Evolutionary conservation across 1,140 invertebrate genomes (phyloP).

Genomic region (Zelostemma sp.): DNA sequence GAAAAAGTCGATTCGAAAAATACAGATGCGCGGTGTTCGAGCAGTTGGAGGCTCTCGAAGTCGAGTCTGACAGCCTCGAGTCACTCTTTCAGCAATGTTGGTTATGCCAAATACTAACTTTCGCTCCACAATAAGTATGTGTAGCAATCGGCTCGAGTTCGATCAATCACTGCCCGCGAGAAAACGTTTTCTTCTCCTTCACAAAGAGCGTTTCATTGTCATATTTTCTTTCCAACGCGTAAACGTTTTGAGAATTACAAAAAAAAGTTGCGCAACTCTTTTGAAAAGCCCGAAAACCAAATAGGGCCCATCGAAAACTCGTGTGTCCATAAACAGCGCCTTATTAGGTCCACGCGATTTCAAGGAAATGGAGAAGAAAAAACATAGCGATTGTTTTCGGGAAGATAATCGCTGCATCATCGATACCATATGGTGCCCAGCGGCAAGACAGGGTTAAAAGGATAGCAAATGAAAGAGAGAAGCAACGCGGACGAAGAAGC

Average conservation of each 20-base stretch:
- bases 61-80: conserved; percentile 16
- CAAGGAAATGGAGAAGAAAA: too few species aligned
- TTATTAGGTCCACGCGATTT: too few species aligned
- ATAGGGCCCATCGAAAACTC: too few species aligned
- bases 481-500: conserved; percentile 8
- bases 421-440: conserved; percentile 30
- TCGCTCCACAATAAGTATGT: conserved; percentile 20
- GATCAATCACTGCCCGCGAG: conserved; percentile 22
- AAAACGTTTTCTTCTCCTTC: conserved; percentile 21
- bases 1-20: too few species aligned
- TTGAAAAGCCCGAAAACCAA: too few species aligned
- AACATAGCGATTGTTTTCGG: too few species aligned
- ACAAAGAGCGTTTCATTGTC: conserved; percentile 26
- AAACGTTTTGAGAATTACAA: conserved; percentile 40
- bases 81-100: conserved; percentile 20
- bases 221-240: conserved; percentile 39
- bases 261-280: conserved; percentile 23
- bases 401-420: too few species aligned
- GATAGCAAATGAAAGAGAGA: neutral
- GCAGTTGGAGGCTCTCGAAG: conserved; percentile 7
- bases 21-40: too few species aligned
- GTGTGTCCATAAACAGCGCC: too few species aligned
- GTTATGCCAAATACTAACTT: conserved; percentile 35
- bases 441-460: conserved; percentile 9
- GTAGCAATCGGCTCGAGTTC: conserved; percentile 31